Evolutionary conservation across 2,888 invertebrate genomes (phyloP).

Genomic region (Caenorhabditis doughertyi): DNA sequence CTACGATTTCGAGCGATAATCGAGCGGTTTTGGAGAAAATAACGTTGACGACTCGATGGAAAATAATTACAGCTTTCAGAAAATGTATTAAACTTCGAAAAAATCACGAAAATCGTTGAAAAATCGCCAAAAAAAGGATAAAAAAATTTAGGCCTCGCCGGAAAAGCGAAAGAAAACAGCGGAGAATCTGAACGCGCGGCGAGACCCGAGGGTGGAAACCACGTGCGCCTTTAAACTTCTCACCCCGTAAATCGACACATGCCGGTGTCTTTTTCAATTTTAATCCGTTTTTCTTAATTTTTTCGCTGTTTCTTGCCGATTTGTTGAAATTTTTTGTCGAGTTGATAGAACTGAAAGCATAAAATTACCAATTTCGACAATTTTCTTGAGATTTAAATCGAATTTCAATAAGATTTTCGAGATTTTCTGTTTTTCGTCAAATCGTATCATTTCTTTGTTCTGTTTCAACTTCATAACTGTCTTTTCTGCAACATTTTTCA

Average conservation of each 20-base stretch:
- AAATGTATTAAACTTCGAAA: not conserved
- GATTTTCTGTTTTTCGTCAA: not conserved
- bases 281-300: not conserved
- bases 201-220: constrained; percentile 46
- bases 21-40: not conserved
- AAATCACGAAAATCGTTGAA: constrained; percentile 34
- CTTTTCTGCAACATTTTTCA: not conserved
- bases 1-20: not conserved
- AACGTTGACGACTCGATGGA: not conserved
- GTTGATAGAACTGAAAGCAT: too few relatives aligned
- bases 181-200: constrained; percentile 35
- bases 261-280: too few relatives aligned
- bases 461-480: not conserved
- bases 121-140: constrained; percentile 57
- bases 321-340: not conserved
- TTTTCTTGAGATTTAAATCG: too few relatives aligned
- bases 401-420: too few relatives aligned
- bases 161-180: constrained; percentile 27
- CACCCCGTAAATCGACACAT: constrained; percentile 32
- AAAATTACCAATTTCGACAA: too few relatives aligned
- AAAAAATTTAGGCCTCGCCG: constrained; percentile 65
- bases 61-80: not conserved
- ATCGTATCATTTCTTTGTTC: not conserved
- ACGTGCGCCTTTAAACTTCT: constrained; percentile 61
- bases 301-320: not conserved